phyloP scores from a whole-genome alignment of 2,888 invertebrate genomes.

The Exephanes ischioxanthus region DNA sequence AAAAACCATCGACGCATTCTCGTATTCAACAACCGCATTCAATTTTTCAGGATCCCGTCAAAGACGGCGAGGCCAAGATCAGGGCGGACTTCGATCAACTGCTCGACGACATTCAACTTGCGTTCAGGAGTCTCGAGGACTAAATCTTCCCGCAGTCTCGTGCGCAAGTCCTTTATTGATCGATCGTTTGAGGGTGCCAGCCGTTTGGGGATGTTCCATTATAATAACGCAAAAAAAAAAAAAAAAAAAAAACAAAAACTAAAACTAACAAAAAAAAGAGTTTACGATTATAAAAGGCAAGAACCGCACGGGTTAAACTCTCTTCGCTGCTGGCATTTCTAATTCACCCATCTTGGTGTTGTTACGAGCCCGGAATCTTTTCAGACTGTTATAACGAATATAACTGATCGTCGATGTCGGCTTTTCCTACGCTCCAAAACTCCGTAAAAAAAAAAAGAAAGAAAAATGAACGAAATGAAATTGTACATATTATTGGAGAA shows the following conservation, averaged over 20 bases:
- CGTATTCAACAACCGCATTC: conserved; percentile 5
- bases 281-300: conserved; percentile 30
- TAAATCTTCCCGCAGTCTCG: conserved; percentile 84
- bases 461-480: conserved; percentile 5
- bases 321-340: conserved; percentile 44
- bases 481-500: conserved; percentile 62
- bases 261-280: conserved; percentile 20
- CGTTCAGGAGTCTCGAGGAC: conserved; percentile 99
- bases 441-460: conserved; percentile 1
- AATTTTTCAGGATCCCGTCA: conserved; percentile 94
- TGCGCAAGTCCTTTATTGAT: conserved; percentile 62
- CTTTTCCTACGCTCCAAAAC: conserved; percentile 9
- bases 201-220: conserved; percentile 73
- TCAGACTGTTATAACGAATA: conserved; percentile 13
- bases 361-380: background rate
- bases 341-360: conserved; percentile 11
- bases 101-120: conserved; percentile 98
- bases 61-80: conserved; percentile 99
- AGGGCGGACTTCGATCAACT: conserved; percentile 98
- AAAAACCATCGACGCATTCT: background rate
- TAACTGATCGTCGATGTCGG: conserved; percentile 53
- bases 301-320: conserved; percentile 34
- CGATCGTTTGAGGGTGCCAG: conserved; percentile 64
- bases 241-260: conserved; percentile 13
- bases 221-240: conserved; percentile 16